Base-by-base conservation (phyloP, 2,888 invertebrate species). In the Amiota communis region DNA sequence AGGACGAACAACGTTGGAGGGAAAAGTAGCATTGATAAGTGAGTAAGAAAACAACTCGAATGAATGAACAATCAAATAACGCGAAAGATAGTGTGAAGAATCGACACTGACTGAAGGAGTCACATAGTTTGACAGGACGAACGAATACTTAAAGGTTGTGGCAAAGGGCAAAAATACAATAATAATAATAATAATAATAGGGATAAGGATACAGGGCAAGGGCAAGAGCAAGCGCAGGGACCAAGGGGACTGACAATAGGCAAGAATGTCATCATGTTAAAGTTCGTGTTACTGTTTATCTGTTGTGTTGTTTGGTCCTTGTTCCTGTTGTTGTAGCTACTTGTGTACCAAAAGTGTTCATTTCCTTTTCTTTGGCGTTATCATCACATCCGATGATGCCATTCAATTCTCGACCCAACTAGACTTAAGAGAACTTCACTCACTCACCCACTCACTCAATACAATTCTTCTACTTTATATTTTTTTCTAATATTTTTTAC, bases 291-390 rank as follows among this genome's bases (percentile, higher is more conserved):
- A 6, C 36, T 36, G 36, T 53, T 53, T 46, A 53, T 47, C 47
- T 57, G 68, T 49, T 68, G 57, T 68, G 68, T 49, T 68, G 57
- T 68, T 69, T 72, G 53, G 53, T 72, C 65, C 56, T 72, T 56
- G 23, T 72, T 67, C 63, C 56, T 73, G 69, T 57, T 68, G 51
- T 20, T 48, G 63, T 59, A 71, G 72, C 64, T 63, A 12, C 56
- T 59, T 75, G 20, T 74, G 70, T 36, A 36, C 71, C 63, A 85
- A 83, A 84, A 81, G 80, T 78, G 79, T 85, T 86, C 86, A 85
- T 86, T 87, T 87, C 86, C 86, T 81, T 77, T 84, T 36, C 36
- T 36, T 80, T 77, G 81, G 80, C 81, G 80, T 78, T 87, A 87
- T 85, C 85, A 81, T 78, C 86, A 81, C 80, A 83, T 86, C 87